Base-by-base conservation (phyloP, 2,888 invertebrate genomes). In the Sarcophaga variegata region DNA sequence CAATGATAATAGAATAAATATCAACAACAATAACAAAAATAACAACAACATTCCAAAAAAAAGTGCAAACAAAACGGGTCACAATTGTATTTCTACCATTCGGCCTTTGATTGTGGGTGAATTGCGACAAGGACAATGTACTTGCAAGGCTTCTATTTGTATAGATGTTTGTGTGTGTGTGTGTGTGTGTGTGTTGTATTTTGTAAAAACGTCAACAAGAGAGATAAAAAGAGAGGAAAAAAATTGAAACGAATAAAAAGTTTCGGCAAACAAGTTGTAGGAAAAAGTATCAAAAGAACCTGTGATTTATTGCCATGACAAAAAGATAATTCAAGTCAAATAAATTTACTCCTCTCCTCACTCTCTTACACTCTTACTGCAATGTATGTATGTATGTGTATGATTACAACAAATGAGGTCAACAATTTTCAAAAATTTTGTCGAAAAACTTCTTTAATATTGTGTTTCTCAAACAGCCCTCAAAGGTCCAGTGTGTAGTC, bases 301-400 rank as follows among this genome's bases (percentile, higher is more conserved):
- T 47, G 67, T 75, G 69, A 81, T 81, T 81, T 75, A 81, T 81
- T 63, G 66, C 75, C 67, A 37, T 63, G 75, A 70, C 63, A n/a
- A 69, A 75, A 75, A 47, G 49, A 79, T 70, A 69, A 70, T 70
- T 62, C n/a, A 62, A 49, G 70, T 63, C 69, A 69, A 79, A 79
- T 69, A 79, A 79, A 70, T 63, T 70, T 64, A 37, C 37, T 37
- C 37, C 37, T 37, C 37, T 37, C 37, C 8, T 8, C 17, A 49
- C 64, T n/a, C 17, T 62, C 20, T n/a, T n/a, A n/a, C 54, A 49
- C 14, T 25, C 37, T 6, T 1, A 6, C 6, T 1, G 6, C 37
- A 37, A 37, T 37, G 6, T 37, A 37, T 27, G 37, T 37, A 37
- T 37, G 6, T 8, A 6, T 37, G 37, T 37, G 10, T 37, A 10